These are phyloP conservation scores for Philaethria dido DNA, from an alignment of 2,888 invertebrate species.

Conservation along the genomic window DNA sequence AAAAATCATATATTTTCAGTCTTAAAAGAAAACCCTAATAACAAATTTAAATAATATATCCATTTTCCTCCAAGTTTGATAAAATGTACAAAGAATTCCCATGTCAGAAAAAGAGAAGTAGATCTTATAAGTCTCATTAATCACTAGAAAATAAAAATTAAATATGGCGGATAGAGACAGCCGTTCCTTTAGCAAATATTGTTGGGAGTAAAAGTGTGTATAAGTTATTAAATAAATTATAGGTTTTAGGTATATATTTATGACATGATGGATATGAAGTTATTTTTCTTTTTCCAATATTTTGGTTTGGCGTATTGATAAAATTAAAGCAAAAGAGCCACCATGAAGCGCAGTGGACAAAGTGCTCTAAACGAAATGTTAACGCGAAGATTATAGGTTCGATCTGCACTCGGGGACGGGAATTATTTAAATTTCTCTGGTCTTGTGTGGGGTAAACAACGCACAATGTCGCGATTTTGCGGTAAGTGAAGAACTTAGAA, in stretches of 20 bases:
- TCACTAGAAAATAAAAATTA: conserved; percentile 23
- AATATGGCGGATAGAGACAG: conserved; percentile 25
- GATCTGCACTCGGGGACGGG: too few species aligned
- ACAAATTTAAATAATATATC: conserved; percentile 16
- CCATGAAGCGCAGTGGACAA: too few species aligned
- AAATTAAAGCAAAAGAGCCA: background rate
- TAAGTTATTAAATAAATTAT: conserved; percentile 15
- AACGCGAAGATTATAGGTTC: too few species aligned
- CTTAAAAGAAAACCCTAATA: conserved; percentile 2
- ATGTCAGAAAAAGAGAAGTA: conserved; percentile 2
- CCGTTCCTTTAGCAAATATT: conserved; percentile 18
- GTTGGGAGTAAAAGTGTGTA: conserved; percentile 11
- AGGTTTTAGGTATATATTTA: background rate
- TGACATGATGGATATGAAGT: background rate
- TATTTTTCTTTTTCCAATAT: conserved; percentile 1
- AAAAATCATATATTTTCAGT: background rate
- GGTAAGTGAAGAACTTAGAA: too few species aligned
- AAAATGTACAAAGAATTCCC: conserved; percentile 14
- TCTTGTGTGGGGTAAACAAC: too few species aligned
- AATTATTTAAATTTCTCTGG: too few species aligned
- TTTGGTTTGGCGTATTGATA: background rate
- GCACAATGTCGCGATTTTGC: too few species aligned
- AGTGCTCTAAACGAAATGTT: too few species aligned
- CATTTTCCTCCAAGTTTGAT: conserved; percentile 11
- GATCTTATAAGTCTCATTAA: conserved; percentile 21